phyloP scores from a whole-genome alignment of 2,113 vertebrate species.

The Xiphorhynchus elegans region DNA sequence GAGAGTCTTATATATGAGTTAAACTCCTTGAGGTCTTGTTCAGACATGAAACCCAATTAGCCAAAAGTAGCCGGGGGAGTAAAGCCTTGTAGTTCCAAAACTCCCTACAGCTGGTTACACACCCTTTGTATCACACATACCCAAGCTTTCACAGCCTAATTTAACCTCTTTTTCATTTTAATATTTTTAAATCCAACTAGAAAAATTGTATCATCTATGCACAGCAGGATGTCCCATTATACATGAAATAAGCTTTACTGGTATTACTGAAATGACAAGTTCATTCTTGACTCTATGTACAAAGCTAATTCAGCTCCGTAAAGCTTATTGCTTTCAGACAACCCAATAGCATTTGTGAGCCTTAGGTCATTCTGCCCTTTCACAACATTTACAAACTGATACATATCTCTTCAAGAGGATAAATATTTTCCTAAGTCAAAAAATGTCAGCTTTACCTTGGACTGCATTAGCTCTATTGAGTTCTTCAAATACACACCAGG shows the following conservation, averaged over 20 bases:
- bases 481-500: constrained; percentile 76
- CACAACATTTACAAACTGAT: constrained; percentile 79
- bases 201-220: constrained; percentile 64
- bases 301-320: constrained; percentile 42
- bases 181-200: constrained; percentile 62
- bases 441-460: constrained; percentile 66
- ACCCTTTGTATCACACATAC: neutral
- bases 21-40: constrained; percentile 51
- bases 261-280: constrained; percentile 67
- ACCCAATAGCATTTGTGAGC: constrained; percentile 65
- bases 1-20: neutral
- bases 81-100: constrained; percentile 20
- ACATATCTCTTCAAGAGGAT: constrained; percentile 75
- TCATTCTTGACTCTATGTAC: constrained; percentile 55
- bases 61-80: neutral
- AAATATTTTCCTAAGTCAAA: constrained; percentile 74
- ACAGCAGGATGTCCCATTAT: constrained; percentile 54
- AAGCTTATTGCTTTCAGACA: constrained; percentile 50
- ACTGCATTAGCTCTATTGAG: constrained; percentile 67
- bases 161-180: constrained; percentile 63
- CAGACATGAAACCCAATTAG: constrained; percentile 2
- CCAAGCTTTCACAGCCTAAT: constrained; percentile 18
- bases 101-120: constrained; percentile 30
- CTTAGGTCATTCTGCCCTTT: constrained; percentile 73
- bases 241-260: constrained; percentile 63